Evolutionary conservation across 2,888 invertebrate species (phyloP), one percentile per base, ranked within the genome.

Genomic region (Amphiduros pacificus): DNA sequence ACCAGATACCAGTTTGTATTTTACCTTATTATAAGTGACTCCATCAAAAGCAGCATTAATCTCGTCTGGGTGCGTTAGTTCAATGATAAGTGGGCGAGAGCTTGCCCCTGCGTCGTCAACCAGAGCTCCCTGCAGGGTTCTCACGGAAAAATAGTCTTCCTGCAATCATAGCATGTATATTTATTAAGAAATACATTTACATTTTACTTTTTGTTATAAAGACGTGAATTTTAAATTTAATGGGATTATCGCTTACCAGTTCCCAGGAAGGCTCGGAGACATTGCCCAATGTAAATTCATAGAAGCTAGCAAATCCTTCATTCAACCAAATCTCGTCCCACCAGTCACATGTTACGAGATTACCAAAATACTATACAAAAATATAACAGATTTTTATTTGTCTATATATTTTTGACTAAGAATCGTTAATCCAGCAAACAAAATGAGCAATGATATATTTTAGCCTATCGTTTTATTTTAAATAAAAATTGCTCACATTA

Each of bases 21-120:
- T n/a, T 79, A 91, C 93, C 87, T 96, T 96, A 68, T 88, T 89
- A 77, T 96, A 97, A 0, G 94, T 92, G 66, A 97, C 94, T 0
- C 87, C 84, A 80, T 96, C 95, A 77, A 96, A 96, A 53, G 94
- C 90, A 70, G 92, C 90, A 0, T 91, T 93, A 56, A 96, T 95
- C 84, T 96, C 90, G 79, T 92, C 91, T 0, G 96, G 94, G 67
- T 91, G 91, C 32, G 86, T 86, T 26, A 94, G 94, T 1, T 70
- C 63, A 78, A 93, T 91, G 5, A 95, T 90, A 62, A 97, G 93
- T 0, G 96, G 92, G 84, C 95, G 94, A 1, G 94, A 93, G 51
- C 90, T 90, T 2, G 90, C 81, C 41, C 89, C 90, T 0, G 91
- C 88, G 77, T 97, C 96, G 0, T 88, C 85, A 9, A 83, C 84